phyloP scores from a whole-genome alignment of 2,797 vertebrate genomes.

The Vultur gryphus region DNA sequence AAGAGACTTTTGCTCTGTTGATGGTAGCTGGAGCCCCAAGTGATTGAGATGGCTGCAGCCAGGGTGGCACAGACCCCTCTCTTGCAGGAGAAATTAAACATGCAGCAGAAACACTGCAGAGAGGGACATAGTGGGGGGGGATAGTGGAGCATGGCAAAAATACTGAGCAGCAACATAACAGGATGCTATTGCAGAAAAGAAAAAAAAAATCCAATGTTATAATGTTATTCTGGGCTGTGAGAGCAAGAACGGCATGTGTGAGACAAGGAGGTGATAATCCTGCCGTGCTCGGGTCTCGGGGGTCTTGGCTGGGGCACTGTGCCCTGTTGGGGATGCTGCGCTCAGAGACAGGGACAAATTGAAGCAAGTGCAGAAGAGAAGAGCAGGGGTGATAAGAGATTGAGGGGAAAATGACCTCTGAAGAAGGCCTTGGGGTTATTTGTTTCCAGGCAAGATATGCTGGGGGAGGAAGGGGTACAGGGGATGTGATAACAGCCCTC shows the following conservation, averaged over 20 bases:
- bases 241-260: background rate
- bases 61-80: background rate
- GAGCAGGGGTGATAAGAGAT: background rate
- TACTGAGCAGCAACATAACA: background rate
- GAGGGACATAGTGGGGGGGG: constrained; percentile 26
- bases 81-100: background rate
- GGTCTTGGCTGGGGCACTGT: background rate
- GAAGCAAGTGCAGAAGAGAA: background rate
- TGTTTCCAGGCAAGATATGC: background rate
- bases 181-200: background rate
- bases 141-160: constrained; percentile 21
- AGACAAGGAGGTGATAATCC: constrained; percentile 12
- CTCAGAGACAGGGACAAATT: background rate
- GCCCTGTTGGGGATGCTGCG: background rate
- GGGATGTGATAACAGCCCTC: background rate
- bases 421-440: background rate
- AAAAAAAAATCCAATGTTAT: background rate
- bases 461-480: background rate
- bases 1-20: background rate
- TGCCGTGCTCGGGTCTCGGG: background rate
- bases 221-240: background rate
- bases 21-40: background rate
- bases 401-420: background rate
- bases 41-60: background rate
- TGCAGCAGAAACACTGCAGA: constrained; percentile 20